Evolutionary conservation across 2,113 vertebrate genomes (phyloP).

Genomic region (Oryzias curvinotus): DNA sequence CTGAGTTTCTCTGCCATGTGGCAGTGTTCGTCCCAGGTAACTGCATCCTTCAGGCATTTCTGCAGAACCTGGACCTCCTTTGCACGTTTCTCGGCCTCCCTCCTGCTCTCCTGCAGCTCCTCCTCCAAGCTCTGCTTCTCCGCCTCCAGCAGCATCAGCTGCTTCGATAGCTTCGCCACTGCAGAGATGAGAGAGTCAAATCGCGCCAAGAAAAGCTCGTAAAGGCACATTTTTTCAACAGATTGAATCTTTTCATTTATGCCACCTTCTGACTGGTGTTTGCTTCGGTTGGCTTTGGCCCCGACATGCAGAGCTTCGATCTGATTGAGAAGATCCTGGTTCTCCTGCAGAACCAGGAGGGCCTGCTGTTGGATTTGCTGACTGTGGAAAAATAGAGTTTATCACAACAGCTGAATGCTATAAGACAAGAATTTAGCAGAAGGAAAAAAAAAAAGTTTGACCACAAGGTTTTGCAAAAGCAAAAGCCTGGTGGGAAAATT

Average conservation of each 20-base stretch:
- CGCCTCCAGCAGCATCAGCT: constrained; percentile 81
- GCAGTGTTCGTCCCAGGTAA: constrained; percentile 81
- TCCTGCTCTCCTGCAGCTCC: constrained; percentile 72
- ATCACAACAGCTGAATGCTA: too few relatives aligned
- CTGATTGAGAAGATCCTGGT: constrained; percentile 83
- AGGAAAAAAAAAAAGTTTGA: too few relatives aligned
- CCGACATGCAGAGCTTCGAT: constrained; percentile 83
- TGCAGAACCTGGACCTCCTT: constrained; percentile 75
- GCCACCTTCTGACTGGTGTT: constrained; percentile 83
- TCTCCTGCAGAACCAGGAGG: constrained; percentile 88
- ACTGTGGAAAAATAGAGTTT: constrained; percentile 65
- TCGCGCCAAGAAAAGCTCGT: background rate
- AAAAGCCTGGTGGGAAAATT: too few relatives aligned
- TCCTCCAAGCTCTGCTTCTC: constrained; percentile 78
- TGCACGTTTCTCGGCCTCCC: constrained; percentile 64
- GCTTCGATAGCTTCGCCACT: constrained; percentile 87
- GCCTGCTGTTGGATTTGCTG: constrained; percentile 84
- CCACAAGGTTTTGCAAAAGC: too few relatives aligned
- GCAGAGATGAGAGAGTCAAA: constrained; percentile 4
- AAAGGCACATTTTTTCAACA: too few relatives aligned
- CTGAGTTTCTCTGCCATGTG: constrained; percentile 80
- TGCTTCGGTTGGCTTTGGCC: constrained; percentile 69
- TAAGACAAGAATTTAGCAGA: too few relatives aligned
- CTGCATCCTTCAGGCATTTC: constrained; percentile 63
- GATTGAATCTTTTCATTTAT: too few relatives aligned